Percentiles rank a stretch among this genome's conserved stretches.
Conservation (phyloP, 2,113 vertebrate species). For the Rhea americana region DNA sequence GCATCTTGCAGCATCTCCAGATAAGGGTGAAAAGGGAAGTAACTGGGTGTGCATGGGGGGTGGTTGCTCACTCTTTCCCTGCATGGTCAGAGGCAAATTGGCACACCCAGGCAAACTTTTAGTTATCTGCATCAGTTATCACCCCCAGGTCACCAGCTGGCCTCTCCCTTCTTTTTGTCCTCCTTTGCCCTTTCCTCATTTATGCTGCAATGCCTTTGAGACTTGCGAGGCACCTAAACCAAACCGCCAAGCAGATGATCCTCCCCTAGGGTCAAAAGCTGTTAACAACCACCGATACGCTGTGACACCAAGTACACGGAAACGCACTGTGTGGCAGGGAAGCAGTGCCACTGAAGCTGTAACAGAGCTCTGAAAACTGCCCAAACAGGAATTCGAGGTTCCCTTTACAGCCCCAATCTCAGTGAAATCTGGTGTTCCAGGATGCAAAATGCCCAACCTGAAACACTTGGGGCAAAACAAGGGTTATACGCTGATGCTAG, state of each 20-base stretch:
- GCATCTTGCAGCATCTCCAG: neutral
- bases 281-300: neutral
- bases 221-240: neutral
- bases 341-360: neutral
- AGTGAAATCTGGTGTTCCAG: neutral
- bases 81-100: neutral
- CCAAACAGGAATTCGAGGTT: neutral
- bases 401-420: neutral
- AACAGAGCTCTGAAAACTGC: neutral
- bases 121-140: neutral
- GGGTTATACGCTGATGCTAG: fast-evolving
- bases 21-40: neutral
- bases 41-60: neutral
- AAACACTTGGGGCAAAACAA: neutral
- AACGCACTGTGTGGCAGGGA: fast-evolving
- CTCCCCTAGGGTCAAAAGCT: neutral
- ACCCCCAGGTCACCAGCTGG: neutral
- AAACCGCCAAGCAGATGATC: neutral
- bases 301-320: neutral
- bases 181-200: neutral
- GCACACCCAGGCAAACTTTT: neutral
- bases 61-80: neutral
- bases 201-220: neutral
- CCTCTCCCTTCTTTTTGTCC: neutral
- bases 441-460: neutral